Conservation (phyloP, 2,888 invertebrate genomes). For the Apotomis betuletana region DNA sequence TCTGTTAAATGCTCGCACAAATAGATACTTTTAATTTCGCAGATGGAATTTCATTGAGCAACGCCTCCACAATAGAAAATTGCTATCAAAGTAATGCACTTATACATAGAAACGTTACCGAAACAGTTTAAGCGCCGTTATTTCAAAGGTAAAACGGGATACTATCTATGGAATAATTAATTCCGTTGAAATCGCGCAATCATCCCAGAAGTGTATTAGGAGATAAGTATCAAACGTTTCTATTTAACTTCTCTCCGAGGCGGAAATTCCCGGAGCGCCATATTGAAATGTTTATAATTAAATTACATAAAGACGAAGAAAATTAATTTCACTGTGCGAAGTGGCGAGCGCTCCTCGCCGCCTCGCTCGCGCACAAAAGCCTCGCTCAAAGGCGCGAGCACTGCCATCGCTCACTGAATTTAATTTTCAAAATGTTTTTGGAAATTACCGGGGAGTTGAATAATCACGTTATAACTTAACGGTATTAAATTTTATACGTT, state of each 20-base stretch:
- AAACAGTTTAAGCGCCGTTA: constrained; percentile 2
- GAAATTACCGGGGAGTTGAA: constrained; percentile 80
- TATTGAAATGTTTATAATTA: constrained; percentile 85
- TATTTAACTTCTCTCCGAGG: constrained; percentile 80
- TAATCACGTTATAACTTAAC: constrained; percentile 84
- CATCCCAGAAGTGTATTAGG: constrained; percentile 80
- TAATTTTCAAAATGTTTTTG: constrained; percentile 82
- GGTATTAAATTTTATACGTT: constrained; percentile 83
- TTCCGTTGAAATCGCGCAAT: constrained; percentile 76
- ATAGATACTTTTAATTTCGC: constrained; percentile 81
- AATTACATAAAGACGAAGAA: constrained; percentile 84
- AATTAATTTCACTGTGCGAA: constrained; percentile 83
- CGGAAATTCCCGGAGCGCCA: constrained; percentile 82
- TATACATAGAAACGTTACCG: neutral
- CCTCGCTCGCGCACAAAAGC: constrained; percentile 66
- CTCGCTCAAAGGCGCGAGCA: constrained; percentile 72
- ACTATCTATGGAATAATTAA: constrained; percentile 66
- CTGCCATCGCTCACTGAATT: constrained; percentile 72
- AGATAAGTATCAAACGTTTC: constrained; percentile 84
- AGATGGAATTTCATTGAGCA: constrained; percentile 72
- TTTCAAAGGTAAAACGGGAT: constrained; percentile 26
- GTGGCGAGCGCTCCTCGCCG: constrained; percentile 69
- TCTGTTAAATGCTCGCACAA: constrained; percentile 77
- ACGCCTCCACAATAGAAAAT: constrained; percentile 37
- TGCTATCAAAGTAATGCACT: constrained; percentile 35